Conservation (phyloP, 1,140 invertebrate genomes). For the Maniola jurtina region DNA sequence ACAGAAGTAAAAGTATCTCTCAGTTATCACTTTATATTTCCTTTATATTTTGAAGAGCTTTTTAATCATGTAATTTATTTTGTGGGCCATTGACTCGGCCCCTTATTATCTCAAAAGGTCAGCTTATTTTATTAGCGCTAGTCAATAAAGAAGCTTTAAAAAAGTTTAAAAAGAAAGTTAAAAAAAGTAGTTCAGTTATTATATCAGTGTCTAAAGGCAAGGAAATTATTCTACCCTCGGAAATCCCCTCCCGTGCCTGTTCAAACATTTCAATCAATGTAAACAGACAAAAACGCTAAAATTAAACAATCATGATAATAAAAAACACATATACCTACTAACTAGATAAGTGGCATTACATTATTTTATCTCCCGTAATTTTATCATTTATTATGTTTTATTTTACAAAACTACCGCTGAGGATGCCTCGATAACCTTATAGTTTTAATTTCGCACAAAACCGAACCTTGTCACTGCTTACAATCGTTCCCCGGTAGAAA, state of each 20-base stretch:
- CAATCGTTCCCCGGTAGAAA: neutral
- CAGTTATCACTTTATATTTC: no score
- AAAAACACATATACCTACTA: slow-evolving; percentile 70
- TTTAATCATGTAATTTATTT: no score
- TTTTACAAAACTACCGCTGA: slow-evolving; percentile 12
- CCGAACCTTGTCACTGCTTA: slow-evolving; percentile 11
- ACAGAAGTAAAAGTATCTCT: no score
- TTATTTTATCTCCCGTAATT: neutral
- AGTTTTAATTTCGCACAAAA: slow-evolving; percentile 1
- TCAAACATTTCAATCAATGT: slow-evolving; percentile 43
- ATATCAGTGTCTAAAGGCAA: neutral
- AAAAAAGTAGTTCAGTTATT: neutral
- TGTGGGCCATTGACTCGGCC: no score
- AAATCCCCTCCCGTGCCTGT: slow-evolving; percentile 44
- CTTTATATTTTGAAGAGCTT: no score
- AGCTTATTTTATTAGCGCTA: no score
- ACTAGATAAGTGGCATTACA: slow-evolving; percentile 63
- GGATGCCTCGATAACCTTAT: neutral
- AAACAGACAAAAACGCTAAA: slow-evolving; percentile 53
- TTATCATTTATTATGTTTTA: neutral
- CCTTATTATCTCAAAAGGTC: no score
- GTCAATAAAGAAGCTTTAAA: neutral
- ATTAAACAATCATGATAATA: slow-evolving; percentile 59
- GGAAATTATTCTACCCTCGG: slow-evolving; percentile 19
- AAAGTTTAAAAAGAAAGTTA: neutral